phyloP scores from a whole-genome alignment of 2,113 vertebrate species.

The Piprites chloris region DNA sequence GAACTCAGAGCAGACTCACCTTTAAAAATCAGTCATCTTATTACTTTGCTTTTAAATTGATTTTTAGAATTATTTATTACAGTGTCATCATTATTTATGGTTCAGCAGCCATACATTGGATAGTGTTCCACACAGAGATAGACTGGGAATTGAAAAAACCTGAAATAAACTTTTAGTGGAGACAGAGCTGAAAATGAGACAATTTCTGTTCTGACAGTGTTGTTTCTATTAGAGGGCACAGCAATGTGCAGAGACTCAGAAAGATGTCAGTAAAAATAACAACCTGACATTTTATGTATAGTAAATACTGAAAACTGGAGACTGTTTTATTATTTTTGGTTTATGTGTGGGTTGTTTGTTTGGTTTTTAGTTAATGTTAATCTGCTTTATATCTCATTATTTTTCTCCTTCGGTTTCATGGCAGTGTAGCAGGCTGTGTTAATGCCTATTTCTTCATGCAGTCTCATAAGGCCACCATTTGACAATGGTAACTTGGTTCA shows the following conservation, averaged over 20 bases:
- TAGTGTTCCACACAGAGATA: neutral
- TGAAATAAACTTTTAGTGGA: neutral
- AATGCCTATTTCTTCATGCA: neutral
- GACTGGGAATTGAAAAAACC: neutral
- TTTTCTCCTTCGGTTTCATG: neutral
- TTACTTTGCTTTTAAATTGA: neutral
- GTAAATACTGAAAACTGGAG: neutral
- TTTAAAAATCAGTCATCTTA: neutral
- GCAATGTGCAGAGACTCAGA: neutral
- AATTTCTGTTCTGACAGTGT: neutral
- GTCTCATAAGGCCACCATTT: neutral
- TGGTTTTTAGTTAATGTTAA: neutral
- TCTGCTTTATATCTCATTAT: neutral
- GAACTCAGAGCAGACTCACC: neutral
- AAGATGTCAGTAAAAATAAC: neutral
- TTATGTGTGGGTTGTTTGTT: neutral
- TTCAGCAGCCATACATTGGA: neutral
- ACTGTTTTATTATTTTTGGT: neutral
- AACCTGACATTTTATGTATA: neutral
- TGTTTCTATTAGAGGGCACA: neutral
- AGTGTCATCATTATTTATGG: neutral
- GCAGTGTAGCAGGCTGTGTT: neutral
- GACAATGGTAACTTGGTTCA: neutral
- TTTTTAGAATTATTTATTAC: neutral
- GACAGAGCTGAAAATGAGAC: neutral